These are phyloP conservation scores for Neosilurus mollespiculum DNA, from an alignment of 2,797 vertebrate species.

Conservation along the genomic window DNA sequence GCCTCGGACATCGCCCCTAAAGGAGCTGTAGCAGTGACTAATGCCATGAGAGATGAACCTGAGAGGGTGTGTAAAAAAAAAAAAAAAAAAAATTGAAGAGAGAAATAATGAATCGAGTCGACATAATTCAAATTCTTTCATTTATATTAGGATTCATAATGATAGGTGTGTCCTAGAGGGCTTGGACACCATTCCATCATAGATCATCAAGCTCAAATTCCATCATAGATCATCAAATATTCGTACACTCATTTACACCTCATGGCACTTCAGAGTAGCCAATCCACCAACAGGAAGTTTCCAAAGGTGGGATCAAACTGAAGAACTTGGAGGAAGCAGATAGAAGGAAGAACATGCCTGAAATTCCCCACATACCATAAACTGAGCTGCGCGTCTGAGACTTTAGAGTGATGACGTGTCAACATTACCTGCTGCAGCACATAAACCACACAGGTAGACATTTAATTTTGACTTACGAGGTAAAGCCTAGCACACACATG, in stretches of 20 bases:
- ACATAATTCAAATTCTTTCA: not conserved
- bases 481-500: constrained; percentile 87
- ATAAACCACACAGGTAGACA: not conserved
- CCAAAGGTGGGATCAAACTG: not conserved
- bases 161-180: not conserved
- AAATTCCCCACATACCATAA: not conserved
- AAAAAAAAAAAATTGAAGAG: not conserved
- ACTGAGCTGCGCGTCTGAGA: not conserved
- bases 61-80: constrained; percentile 30
- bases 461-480: constrained; percentile 77
- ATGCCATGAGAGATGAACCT: constrained; percentile 90
- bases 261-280: not conserved
- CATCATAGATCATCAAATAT: not conserved
- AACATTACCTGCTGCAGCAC: not conserved
- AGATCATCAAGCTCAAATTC: not conserved
- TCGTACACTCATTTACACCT: not conserved
- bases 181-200: not conserved
- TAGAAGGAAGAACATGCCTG: too few relatives aligned
- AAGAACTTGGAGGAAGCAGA: not conserved
- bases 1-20: constrained; percentile 78
- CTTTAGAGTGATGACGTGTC: not conserved
- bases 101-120: not conserved
- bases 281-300: not conserved
- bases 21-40: constrained; percentile 87
- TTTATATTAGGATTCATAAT: not conserved